Base-by-base conservation (phyloP, 2,113 vertebrate species). In the Plotosus lineatus region DNA sequence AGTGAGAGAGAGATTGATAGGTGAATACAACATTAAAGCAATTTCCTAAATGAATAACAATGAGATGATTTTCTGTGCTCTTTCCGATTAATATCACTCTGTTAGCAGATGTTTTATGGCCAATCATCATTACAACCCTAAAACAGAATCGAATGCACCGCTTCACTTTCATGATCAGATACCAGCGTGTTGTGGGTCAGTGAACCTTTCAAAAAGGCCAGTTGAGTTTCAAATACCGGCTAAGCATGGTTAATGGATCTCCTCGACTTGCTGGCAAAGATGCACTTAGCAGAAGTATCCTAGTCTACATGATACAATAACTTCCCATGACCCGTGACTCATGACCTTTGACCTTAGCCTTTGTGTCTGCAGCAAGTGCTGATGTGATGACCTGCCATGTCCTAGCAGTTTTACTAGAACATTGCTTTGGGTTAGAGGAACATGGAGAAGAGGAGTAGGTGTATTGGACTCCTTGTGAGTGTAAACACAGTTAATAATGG, bases 181-280 rank as follows among this genome's bases (percentile, higher is more conserved):
- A 11, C 38, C 11, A 11, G 75, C n/a, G 19, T n/a, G 76, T 50
- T 65, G 60, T 4, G 46, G 55, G 31, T 80, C 55, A 11, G 33
- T 10, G 51, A 75, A 40, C 17, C 58, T 74, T 66, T 55, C 40
- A 7, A 28, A 31, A 36, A 38, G 33, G 56, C 21, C 15, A 28
- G 21, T 51, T 26, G 79, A 63, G 56, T 26, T 26, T 74, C 56
- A 73, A 73, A 74, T 58, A n/a, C 42, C 23, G 2, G 5, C 56
- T 63, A 74, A 80, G 63, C 40, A 50, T 28, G 5, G 33, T 56
- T 74, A 80, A 80, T 80, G 79, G 78, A 60, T 61, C 68, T 28
- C 55, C 31, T 50, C 12, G 19, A 28, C 38, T 79, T 68, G 66
- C 40, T 79, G 21, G 36, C 10, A 14, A 56, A 46, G 69, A 46